phyloP scores from a whole-genome alignment of 2,113 vertebrate genomes.

The Fukomys damarensis region DNA sequence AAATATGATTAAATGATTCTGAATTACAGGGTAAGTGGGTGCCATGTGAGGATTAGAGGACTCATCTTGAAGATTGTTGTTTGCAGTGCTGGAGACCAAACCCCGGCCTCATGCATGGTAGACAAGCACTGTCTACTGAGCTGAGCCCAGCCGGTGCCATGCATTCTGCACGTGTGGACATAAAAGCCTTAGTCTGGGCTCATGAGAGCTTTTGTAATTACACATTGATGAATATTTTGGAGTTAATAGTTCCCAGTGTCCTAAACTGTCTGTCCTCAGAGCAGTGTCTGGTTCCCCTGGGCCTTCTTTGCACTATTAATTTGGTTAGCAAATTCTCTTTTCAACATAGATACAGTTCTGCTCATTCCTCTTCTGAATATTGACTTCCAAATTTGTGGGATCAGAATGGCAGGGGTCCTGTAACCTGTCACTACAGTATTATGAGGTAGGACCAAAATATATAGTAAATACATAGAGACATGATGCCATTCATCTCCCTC shows the following conservation, averaged over 20 bases:
- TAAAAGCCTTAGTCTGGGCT: not conserved
- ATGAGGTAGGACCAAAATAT: not conserved
- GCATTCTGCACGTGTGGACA: not conserved
- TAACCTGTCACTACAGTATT: no score
- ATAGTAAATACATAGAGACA: not conserved
- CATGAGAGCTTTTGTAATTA: not conserved
- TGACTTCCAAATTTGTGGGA: not conserved
- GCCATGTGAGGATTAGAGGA: not conserved
- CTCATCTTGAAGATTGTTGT: not conserved
- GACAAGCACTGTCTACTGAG: not conserved
- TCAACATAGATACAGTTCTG: not conserved
- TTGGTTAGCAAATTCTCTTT: conserved; percentile 12
- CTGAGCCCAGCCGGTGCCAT: not conserved
- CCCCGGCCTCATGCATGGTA: not conserved
- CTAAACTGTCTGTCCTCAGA: not conserved
- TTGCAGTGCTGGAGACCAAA: not conserved
- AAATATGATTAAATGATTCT: not conserved
- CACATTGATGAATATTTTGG: conserved; percentile 18
- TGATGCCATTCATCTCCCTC: not conserved
- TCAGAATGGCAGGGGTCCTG: not conserved
- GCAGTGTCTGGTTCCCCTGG: not conserved
- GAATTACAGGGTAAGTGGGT: not conserved
- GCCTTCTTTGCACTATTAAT: not conserved
- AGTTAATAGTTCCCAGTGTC: not conserved
- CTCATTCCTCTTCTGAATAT: not conserved